Base-by-base conservation (phyloP, 2,888 invertebrate genomes). In the Xestia rhomboidea region DNA sequence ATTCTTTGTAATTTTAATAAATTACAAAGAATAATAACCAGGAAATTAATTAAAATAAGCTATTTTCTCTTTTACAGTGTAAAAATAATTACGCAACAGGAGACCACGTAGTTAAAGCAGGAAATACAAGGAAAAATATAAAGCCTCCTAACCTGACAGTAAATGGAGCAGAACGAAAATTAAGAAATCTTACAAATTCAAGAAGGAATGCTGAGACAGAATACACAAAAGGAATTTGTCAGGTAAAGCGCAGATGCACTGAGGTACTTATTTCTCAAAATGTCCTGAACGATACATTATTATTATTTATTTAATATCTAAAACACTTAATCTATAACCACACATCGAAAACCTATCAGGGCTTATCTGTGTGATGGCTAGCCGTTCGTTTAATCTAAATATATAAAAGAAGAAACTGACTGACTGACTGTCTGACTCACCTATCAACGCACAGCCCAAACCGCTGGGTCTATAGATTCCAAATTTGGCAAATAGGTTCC, bases 181-280 rank as follows among this genome's bases (percentile, higher is more conserved):
- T 8, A 0, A 41, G 13, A 15, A 18, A 62, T 6, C n/a, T 57
- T 15, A 57, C 6, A 21, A 38, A 70, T 49, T 51, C 62, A 34
- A 73, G 60, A 76, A 70, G 57, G 41, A 10, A 13, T 15, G 30
- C 30, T 7, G 13, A 44, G 2, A 11, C 1, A 13, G 11, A n/a
- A n/a, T n/a, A 44, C 11, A 44, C 62, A 81, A 73, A 67, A 44
- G 84, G 84, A 51, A 84, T 84, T 63, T 84, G 84, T 64, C 84
- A 84, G 81, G 84, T 84, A 73, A 49, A 54, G 13, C 11, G 21
- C 34, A 34, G 1, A 11, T 21, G 10, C 1, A 21, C 18, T 60
- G 30, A 8, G 24, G n/a, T n/a, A 54, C 11, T 11, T 27, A 57
- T 6, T 27, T 27, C 13, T 27, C 15, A 57, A 27, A 27, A 57